Evolutionary conservation across 37 sponge, comb jelly and placozoan species (phyloP).

Genomic region (Halichondria panicea): DNA sequence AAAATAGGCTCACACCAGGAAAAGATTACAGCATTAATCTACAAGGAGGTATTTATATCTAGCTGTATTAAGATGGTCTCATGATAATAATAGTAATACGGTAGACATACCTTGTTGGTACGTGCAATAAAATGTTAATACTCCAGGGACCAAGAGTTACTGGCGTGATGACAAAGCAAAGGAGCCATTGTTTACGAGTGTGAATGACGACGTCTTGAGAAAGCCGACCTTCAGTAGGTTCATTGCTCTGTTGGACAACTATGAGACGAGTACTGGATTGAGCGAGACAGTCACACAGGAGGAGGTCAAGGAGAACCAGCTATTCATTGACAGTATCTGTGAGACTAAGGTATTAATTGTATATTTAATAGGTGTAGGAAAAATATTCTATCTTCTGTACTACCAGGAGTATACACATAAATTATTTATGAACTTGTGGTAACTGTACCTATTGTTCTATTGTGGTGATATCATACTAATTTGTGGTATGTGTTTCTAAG

Average conservation of each 20-base stretch:
- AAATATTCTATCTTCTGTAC: no score
- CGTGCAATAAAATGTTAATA: no score
- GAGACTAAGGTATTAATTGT: constrained; percentile 53
- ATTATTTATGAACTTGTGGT: no score
- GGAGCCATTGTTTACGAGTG: constrained; percentile 75
- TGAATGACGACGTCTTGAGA: constrained; percentile 62
- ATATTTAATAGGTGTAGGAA: neutral
- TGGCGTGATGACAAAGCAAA: constrained; percentile 64
- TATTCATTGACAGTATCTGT: constrained; percentile 76
- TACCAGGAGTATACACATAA: no score
- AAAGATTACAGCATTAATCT: constrained; percentile 70
- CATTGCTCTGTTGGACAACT: constrained; percentile 90
- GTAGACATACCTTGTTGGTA: no score
- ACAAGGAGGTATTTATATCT: constrained; percentile 54
- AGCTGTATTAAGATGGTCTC: neutral
- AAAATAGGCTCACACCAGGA: constrained; percentile 72
- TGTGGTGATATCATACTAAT: no score
- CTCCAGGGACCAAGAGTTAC: constrained; percentile 57
- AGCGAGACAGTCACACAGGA: constrained; percentile 77
- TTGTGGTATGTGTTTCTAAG: no score
- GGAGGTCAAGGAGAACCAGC: constrained; percentile 77
- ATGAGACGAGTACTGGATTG: constrained; percentile 72
- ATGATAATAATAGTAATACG: neutral
- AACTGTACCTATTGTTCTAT: no score
- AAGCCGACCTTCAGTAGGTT: constrained; percentile 79